A percentile compares a stretch with the other conserved stretches of the same genome.
Conservation (phyloP, 2,888 invertebrate species). For the Cosmopolites sordidus region DNA sequence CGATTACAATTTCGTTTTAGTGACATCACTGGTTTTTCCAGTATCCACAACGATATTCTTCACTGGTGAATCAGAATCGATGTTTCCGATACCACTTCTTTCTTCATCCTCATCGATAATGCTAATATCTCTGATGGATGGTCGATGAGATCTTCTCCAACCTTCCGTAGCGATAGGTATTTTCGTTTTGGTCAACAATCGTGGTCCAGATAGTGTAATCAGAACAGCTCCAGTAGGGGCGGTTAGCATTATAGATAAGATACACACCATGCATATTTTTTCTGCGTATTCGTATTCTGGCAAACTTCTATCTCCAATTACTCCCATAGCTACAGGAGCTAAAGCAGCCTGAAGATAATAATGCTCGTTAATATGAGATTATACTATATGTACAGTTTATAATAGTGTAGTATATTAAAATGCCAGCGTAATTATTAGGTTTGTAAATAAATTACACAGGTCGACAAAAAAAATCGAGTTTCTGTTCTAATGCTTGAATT, state of each 20-base stretch:
- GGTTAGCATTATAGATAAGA: constrained; percentile 78
- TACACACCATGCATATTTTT: constrained; percentile 69
- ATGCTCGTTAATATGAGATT: no score
- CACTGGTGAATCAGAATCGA: constrained; percentile 10
- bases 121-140: constrained; percentile 80
- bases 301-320: constrained; percentile 46
- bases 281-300: constrained; percentile 59
- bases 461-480: no score
- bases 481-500: no score
- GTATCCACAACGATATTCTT: not conserved
- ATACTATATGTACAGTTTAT: no score
- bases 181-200: constrained; percentile 72
- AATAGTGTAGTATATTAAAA: no score
- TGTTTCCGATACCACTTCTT: constrained; percentile 21
- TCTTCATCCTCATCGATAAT: constrained; percentile 81
- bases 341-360: constrained; percentile 63
- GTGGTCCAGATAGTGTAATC: constrained; percentile 74
- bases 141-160: constrained; percentile 76
- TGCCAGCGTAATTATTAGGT: no score
- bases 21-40: not conserved
- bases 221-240: constrained; percentile 81
- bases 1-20: constrained; percentile 7
- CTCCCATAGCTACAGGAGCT: constrained; percentile 66
- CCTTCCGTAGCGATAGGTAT: constrained; percentile 60
- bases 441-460: no score